Percentiles rank a stretch among this genome's conserved stretches.
phyloP scores from a whole-genome alignment of 1,140 invertebrate genomes.

The Drosophila bocki region DNA sequence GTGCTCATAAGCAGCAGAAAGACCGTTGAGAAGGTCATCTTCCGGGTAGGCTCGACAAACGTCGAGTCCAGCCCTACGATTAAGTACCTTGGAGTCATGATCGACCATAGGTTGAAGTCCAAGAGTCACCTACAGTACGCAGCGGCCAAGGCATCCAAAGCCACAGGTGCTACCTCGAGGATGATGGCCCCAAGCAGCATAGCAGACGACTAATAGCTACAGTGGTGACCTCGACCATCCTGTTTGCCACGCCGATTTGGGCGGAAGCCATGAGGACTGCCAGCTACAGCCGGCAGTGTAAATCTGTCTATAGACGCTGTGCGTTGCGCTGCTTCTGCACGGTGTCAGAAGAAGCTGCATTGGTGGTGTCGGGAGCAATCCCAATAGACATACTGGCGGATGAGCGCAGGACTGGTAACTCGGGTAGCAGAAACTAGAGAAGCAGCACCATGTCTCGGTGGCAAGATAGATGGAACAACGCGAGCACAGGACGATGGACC shows the following conservation, averaged over 20 bases:
- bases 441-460: neutral
- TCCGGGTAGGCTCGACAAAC: neutral
- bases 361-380: neutral
- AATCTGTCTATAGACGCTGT: neutral
- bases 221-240: neutral
- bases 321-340: neutral
- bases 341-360: neutral
- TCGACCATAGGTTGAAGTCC: neutral
- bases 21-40: neutral
- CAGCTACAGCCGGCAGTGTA: neutral
- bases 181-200: neutral
- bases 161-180: neutral
- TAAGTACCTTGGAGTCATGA: neutral
- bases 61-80: neutral
- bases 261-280: neutral
- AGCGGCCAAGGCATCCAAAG: neutral
- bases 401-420: neutral
- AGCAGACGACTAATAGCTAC: neutral
- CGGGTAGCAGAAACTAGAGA: too few relatives aligned
- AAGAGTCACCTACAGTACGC: neutral
- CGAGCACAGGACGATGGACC: neutral
- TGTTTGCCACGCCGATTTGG: neutral
- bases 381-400: neutral
- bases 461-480: neutral
- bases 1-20: neutral